Conservation (phyloP, 2,797 vertebrate species). For the Myotis planiceps region DNA sequence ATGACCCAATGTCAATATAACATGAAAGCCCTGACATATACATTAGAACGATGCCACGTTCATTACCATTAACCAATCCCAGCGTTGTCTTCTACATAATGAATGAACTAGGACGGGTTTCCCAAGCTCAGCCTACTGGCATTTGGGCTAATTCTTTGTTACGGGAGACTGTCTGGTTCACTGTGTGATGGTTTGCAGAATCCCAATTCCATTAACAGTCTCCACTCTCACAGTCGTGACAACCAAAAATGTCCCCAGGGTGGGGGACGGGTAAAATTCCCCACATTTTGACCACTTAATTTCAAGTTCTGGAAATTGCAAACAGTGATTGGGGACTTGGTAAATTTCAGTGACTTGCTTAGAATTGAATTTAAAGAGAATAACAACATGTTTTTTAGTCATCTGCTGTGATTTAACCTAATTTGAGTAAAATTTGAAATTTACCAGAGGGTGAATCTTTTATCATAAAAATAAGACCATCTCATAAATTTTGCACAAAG, state of each 20-base stretch:
- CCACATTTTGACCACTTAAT: neutral
- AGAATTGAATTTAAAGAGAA: constrained; percentile 32
- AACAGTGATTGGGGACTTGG: neutral
- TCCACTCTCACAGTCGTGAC: neutral
- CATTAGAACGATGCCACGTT: too few species aligned
- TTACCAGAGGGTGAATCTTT: constrained; percentile 59
- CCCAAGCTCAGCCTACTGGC: rapidly evolving
- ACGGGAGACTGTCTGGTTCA: too few species aligned
- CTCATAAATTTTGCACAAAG: constrained; percentile 58
- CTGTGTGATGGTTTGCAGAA: rapidly evolving
- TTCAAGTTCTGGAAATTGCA: neutral
- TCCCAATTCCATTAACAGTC: neutral
- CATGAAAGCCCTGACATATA: neutral
- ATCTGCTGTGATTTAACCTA: constrained; percentile 73
- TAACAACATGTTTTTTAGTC: constrained; percentile 61
- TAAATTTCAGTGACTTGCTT: constrained; percentile 10
- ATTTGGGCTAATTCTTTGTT: neutral
- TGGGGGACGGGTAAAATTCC: neutral
- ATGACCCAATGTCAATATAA: neutral
- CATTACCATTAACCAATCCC: too few species aligned
- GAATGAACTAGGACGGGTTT: neutral
- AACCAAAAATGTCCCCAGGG: neutral
- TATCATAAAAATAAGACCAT: constrained; percentile 62
- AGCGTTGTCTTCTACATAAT: neutral
- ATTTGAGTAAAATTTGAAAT: constrained; percentile 68